Percentiles rank a stretch among this genome's conserved stretches.
These are phyloP conservation scores for Stenoptilia bipunctidactyla DNA, from an alignment of 2,888 invertebrate species.

Conservation along the genomic window DNA sequence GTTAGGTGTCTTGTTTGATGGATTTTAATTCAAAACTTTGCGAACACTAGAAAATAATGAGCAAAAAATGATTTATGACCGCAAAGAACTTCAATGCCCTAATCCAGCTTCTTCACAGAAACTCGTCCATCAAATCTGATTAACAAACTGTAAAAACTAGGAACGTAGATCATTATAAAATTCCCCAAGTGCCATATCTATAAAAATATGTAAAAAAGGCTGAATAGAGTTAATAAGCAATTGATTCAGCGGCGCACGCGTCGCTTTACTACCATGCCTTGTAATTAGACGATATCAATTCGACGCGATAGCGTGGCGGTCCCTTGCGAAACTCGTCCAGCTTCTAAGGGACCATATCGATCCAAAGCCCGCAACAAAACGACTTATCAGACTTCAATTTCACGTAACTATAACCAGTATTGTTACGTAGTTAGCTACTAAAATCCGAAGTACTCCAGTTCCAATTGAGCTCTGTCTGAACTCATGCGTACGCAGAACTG, in stretches of 20 bases:
- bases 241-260: slow-evolving; percentile 28
- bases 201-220: slow-evolving; percentile 14
- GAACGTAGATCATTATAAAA: slow-evolving; percentile 1
- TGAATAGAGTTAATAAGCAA: slow-evolving; percentile 22
- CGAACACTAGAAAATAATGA: neutral
- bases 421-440: slow-evolving; percentile 6
- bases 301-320: slow-evolving; percentile 56
- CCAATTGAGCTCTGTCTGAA: slow-evolving; percentile 20
- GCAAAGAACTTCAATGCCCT: neutral
- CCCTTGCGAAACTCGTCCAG: slow-evolving; percentile 60
- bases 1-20: neutral
- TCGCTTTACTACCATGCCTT: slow-evolving; percentile 45
- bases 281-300: slow-evolving; percentile 68
- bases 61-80: neutral
- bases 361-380: slow-evolving; percentile 17
- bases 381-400: slow-evolving; percentile 11
- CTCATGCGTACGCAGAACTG: slow-evolving; percentile 19
- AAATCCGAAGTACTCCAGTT: slow-evolving; percentile 24
- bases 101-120: neutral
- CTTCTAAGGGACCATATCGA: slow-evolving; percentile 53
- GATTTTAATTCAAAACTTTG: neutral
- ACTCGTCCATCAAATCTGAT: slow-evolving; percentile 1
- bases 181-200: slow-evolving; percentile 6
- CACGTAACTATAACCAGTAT: slow-evolving; percentile 16
- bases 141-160: neutral